Evolutionary conservation across 2,797 vertebrate genomes (phyloP).

Genomic region (Balearica regulorum): DNA sequence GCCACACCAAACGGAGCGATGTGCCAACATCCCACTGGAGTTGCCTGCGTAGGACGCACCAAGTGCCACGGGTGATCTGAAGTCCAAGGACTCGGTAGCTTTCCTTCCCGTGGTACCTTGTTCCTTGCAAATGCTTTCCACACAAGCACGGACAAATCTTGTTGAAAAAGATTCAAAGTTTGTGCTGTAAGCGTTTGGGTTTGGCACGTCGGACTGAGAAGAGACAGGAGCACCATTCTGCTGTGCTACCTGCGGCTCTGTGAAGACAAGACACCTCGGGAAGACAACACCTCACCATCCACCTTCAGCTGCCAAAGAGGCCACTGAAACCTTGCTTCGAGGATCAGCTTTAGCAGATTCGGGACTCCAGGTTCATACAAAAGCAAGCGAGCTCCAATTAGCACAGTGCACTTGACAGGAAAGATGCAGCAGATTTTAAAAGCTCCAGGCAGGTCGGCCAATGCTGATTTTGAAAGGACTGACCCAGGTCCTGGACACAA

Average conservation of each 20-base stretch:
- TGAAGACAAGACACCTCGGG: accelerated
- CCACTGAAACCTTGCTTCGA: neutral
- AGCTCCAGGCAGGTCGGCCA: neutral
- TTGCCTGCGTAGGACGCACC: accelerated
- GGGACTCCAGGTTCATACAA: neutral
- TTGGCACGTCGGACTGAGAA: neutral
- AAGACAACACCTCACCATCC: neutral
- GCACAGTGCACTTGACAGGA: neutral
- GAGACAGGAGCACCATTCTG: neutral
- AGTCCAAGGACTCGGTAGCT: accelerated
- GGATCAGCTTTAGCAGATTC: neutral
- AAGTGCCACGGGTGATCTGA: accelerated
- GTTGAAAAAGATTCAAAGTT: accelerated
- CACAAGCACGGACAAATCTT: accelerated
- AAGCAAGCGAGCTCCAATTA: accelerated
- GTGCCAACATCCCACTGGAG: accelerated
- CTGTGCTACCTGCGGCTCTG: neutral
- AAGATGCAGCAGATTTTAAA: neutral
- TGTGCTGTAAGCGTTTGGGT: neutral
- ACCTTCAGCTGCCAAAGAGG: neutral
- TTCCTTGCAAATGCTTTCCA: neutral
- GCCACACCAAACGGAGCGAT: accelerated
- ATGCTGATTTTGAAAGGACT: neutral
- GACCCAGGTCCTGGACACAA: neutral
- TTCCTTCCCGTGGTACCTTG: neutral